These are phyloP conservation scores for Emmelina monodactyla DNA, from an alignment of 2,888 invertebrate species.

Conservation along the genomic window DNA sequence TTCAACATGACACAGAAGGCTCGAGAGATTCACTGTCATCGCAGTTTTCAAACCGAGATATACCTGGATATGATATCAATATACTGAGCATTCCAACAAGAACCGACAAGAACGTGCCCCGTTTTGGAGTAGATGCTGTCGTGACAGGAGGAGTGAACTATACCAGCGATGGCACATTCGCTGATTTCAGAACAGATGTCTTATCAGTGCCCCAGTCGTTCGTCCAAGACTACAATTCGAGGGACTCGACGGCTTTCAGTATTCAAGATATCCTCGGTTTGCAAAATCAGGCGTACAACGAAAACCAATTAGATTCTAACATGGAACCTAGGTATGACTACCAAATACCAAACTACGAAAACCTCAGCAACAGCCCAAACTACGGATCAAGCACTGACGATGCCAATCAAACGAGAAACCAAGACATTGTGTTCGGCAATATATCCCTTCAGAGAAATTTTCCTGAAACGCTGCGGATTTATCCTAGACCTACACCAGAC, in stretches of 20 bases:
- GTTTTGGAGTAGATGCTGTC: conserved; percentile 47
- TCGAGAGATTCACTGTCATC: conserved; percentile 37
- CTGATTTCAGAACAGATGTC: conserved; percentile 38
- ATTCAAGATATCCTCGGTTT: conserved; percentile 59
- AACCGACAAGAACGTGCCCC: background rate
- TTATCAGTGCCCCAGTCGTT: conserved; percentile 37
- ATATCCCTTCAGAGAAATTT: no score
- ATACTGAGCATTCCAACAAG: conserved; percentile 20
- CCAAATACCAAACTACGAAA: conserved; percentile 44
- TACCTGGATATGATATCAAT: conserved; percentile 22
- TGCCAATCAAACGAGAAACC: no score
- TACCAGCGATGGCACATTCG: conserved; percentile 28
- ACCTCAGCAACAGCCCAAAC: conserved; percentile 42
- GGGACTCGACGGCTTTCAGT: conserved; percentile 56
- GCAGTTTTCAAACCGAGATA: conserved; percentile 26
- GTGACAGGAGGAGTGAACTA: conserved; percentile 39
- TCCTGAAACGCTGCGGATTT: no score
- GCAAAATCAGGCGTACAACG: conserved; percentile 36
- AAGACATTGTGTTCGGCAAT: no score
- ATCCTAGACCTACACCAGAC: no score
- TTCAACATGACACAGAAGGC: conserved; percentile 29
- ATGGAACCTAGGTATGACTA: conserved; percentile 43
- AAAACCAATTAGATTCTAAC: conserved; percentile 27
- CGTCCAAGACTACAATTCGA: conserved; percentile 54
- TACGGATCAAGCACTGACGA: conserved; percentile 42